phyloP scores from a whole-genome alignment of 2,888 invertebrate genomes.

The Tribolium freemani region DNA sequence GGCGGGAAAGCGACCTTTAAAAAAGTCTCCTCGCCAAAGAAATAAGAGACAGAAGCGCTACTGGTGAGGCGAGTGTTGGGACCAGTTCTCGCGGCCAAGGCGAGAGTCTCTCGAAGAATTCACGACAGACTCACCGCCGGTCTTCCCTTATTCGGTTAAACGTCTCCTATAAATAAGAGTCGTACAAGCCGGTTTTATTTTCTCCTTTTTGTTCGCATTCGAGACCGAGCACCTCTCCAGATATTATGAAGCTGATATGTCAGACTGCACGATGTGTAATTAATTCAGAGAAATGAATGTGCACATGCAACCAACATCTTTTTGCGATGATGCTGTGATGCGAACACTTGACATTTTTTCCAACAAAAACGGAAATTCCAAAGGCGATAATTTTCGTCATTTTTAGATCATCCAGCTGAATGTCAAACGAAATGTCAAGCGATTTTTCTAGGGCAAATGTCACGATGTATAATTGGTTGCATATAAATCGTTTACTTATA shows the following conservation, averaged over 20 bases:
- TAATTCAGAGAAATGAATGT: slow-evolving; percentile 53
- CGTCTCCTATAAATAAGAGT: slow-evolving; percentile 56
- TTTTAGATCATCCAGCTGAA: too few species aligned
- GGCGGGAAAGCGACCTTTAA: slow-evolving; percentile 6
- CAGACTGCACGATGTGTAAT: slow-evolving; percentile 52
- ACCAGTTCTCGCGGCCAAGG: slow-evolving; percentile 58
- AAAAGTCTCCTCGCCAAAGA: slow-evolving; percentile 7
- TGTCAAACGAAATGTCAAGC: too few species aligned
- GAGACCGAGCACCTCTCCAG: slow-evolving; percentile 47
- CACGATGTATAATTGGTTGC: background rate
- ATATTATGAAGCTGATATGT: slow-evolving; percentile 51
- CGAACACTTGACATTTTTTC: slow-evolving; percentile 43
- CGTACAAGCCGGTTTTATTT: slow-evolving; percentile 50
- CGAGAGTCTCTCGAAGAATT: slow-evolving; percentile 55
- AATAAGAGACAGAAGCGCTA: slow-evolving; percentile 21
- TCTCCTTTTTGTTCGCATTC: slow-evolving; percentile 47
- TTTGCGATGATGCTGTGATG: slow-evolving; percentile 46
- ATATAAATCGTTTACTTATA: background rate
- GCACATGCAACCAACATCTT: slow-evolving; percentile 44
- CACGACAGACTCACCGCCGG: slow-evolving; percentile 51
- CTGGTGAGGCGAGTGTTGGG: slow-evolving; percentile 42
- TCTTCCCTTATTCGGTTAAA: slow-evolving; percentile 57
- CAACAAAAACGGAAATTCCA: background rate
- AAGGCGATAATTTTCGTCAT: too few species aligned
- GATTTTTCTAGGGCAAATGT: too few species aligned